Evolutionary conservation across 1,140 invertebrate genomes (phyloP).

Genomic region (Papilio aristodemus): DNA sequence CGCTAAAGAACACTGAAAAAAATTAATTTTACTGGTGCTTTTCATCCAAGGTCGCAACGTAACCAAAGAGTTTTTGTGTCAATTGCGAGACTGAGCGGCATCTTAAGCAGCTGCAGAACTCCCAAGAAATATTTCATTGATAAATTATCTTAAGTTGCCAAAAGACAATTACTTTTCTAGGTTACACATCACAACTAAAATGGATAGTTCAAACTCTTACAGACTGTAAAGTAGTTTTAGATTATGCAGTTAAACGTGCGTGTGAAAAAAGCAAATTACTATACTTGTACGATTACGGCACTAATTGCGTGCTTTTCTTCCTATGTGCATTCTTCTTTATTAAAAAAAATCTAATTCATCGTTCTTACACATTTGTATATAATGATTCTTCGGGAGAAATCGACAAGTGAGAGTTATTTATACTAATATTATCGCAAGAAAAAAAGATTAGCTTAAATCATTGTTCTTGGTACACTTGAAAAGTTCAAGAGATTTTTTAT

Average conservation of each 20-base stretch:
- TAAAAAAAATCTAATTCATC: too few species aligned
- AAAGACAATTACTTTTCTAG: neutral
- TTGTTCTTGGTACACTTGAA: too few species aligned
- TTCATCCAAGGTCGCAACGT: slow-evolving; percentile 11
- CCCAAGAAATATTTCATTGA: neutral
- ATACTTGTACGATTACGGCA: too few species aligned
- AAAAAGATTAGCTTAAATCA: too few species aligned
- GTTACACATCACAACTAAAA: neutral
- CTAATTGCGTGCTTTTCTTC: too few species aligned
- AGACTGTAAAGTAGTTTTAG: neutral
- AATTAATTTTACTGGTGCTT: neutral
- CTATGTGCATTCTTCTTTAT: too few species aligned
- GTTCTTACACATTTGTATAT: too few species aligned
- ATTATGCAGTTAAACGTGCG: neutral
- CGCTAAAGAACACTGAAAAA: slow-evolving; percentile 11
- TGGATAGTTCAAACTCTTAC: neutral
- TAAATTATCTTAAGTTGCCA: neutral
- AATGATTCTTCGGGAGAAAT: too few species aligned
- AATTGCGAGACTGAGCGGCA: neutral
- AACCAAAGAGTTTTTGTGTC: slow-evolving; percentile 14
- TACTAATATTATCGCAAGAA: too few species aligned
- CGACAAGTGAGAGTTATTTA: too few species aligned
- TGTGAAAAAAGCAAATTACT: neutral
- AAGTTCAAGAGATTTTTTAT: too few species aligned
- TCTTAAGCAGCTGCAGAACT: neutral